Evolutionary conservation across 1,140 invertebrate genomes (phyloP), one percentile per base, ranked within the genome.

Genomic region (Drosophila ananassae): DNA sequence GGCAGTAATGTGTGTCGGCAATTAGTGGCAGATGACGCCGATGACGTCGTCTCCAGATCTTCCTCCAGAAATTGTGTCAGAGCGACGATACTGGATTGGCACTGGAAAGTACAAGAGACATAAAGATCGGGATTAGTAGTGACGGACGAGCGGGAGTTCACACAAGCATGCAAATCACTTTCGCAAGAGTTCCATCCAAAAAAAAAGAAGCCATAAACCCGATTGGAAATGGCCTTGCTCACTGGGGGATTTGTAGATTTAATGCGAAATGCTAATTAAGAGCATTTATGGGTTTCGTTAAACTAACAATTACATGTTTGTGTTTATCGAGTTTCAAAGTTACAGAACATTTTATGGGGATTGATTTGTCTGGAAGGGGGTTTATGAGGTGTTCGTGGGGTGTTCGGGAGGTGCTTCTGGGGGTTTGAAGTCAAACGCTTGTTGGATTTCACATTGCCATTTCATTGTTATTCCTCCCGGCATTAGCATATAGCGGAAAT

Each of bases 1-100:
- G 47, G 50, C 77, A 66, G 75, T 82, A 78, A 74, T 74, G 52
- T 82, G 58, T 87, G 78, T 85, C 83, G 75, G 61, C 82, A 87
- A 78, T 85, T 87, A 78, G 74, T 75, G 57, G 41, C 41, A 10
- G 34, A 37, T 44, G 17, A 17, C 9, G 34, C 50, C 68, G 44
- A 39, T 63, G 64, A 47, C 46, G n/a, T 39, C 53, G 22, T 47
- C 13, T 39, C 41, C 51, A 59, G 34, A 37, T 37, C 34, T n/a
- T 12, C 12, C 12, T 9, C 10, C 51, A 54, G 32, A 50, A 75
- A 76, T 44, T 75, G 51, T 68, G 73, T 76, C 73, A 76, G 21
- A 60, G 64, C 63, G 53, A 73, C 64, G 25, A 28, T 28, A 1
- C 7, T 28, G 25, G 25, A 28, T 57, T 47, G 52, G 60, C 66